These are phyloP conservation scores for Perca fluviatilis DNA, from an alignment of 2,113 vertebrate genomes.

Conservation along the genomic window DNA sequence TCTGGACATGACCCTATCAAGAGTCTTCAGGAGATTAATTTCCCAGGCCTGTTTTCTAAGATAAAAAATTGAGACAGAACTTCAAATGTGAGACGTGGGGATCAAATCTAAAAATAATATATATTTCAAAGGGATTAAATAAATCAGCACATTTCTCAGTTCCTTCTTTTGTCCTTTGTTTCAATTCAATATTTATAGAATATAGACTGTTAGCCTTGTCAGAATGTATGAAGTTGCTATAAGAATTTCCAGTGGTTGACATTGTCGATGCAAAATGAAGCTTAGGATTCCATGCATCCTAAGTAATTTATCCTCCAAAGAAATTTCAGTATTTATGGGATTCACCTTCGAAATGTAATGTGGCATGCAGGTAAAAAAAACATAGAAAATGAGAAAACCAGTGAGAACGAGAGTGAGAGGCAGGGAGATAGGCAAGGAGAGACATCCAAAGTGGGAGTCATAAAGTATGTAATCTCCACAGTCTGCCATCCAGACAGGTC, in stretches of 20 bases:
- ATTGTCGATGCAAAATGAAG: conserved; percentile 62
- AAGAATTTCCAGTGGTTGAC: conserved; percentile 47
- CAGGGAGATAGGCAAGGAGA: conserved; percentile 43
- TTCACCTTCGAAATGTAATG: conserved; percentile 87
- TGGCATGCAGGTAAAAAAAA: conserved; percentile 78
- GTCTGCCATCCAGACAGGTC: conserved; percentile 71
- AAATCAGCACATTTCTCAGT: conserved; percentile 71
- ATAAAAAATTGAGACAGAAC: conserved; percentile 71
- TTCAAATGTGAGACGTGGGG: conserved; percentile 55
- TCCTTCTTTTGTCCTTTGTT: conserved; percentile 77
- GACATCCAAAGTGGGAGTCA: conserved; percentile 71
- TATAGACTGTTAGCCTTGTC: conserved; percentile 40
- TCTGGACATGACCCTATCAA: conserved; percentile 77
- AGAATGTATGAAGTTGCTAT: conserved; percentile 38
- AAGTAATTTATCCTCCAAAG: conserved; percentile 82
- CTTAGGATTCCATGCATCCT: conserved; percentile 51
- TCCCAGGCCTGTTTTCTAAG: conserved; percentile 73
- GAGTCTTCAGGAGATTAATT: conserved; percentile 80
- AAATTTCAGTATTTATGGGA: conserved; percentile 85
- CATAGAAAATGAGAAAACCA: conserved; percentile 72
- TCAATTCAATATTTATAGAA: conserved; percentile 59
- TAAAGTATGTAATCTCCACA: conserved; percentile 78
- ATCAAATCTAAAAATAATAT: conserved; percentile 73
- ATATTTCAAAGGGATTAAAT: conserved; percentile 78
- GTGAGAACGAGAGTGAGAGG: conserved; percentile 36